Percentiles rank a stretch among this genome's conserved stretches.
Conservation (phyloP, 2,113 vertebrate species). For the Syngnathoides biaculeatus region DNA sequence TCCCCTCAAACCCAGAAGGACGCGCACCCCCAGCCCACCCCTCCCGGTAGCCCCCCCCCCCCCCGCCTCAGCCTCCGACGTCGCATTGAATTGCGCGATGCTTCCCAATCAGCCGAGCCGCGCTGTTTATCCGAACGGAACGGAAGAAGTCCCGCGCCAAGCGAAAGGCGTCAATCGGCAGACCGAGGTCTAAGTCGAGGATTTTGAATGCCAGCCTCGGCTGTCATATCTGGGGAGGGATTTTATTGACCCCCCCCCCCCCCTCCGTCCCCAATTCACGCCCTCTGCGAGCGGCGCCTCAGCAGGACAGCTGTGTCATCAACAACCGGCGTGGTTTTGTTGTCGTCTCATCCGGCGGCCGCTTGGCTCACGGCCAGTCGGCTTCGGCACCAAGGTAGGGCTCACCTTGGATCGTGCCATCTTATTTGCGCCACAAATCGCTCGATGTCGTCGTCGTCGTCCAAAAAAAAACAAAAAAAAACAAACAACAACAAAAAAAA, state of each 20-base stretch:
- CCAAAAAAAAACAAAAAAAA: too few species aligned
- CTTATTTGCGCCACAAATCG: slow-evolving; percentile 34
- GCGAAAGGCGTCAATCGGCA: slow-evolving; percentile 56
- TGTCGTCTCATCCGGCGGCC: slow-evolving; percentile 71
- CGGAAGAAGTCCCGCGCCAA: slow-evolving; percentile 67
- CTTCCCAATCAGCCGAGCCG: slow-evolving; percentile 51
- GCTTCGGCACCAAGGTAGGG: slow-evolving; percentile 55
- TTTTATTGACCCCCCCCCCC: slow-evolving; percentile 4
- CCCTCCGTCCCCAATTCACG: slow-evolving; percentile 9
- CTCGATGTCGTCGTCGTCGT: slow-evolving; percentile 43
- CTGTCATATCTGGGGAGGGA: slow-evolving; percentile 61
- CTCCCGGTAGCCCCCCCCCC: not conserved
- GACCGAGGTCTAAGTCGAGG: slow-evolving; percentile 50
- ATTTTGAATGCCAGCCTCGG: slow-evolving; percentile 46
- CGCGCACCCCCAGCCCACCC: not conserved
- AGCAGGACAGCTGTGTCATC: slow-evolving; percentile 74
- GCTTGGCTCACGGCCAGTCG: slow-evolving; percentile 57
- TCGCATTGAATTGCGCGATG: slow-evolving; percentile 69
- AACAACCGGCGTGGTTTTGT: slow-evolving; percentile 76
- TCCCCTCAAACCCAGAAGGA: slow-evolving; percentile 12
- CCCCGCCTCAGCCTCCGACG: slow-evolving; percentile 37
- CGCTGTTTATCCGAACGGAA: slow-evolving; percentile 55
- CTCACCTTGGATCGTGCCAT: slow-evolving; percentile 31
- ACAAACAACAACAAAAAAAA: too few species aligned
- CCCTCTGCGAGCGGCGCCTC: slow-evolving; percentile 13